Base-by-base conservation (phyloP, 2,797 vertebrate species). In the Oreochromis mossambicus region DNA sequence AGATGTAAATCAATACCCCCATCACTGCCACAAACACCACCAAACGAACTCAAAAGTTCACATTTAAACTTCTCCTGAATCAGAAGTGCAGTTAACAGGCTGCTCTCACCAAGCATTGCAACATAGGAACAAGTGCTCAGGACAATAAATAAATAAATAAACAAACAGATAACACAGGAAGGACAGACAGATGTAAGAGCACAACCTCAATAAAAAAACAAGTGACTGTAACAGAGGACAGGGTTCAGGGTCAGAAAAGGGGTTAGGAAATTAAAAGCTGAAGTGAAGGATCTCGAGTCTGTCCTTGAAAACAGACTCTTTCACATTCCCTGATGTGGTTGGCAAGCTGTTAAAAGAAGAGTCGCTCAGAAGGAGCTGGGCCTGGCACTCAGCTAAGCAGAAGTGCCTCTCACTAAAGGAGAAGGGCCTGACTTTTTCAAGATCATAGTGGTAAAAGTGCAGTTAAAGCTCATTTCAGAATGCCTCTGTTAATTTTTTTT, bases 1-100 rank as follows among this genome's bases (percentile, higher is more conserved):
- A 92, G 89, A 88, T 92, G 87, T 93, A 92, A 93, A 91, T 91
- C 89, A 92, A 93, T 92, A 92, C 78, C 52, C 43, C 19, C 79
- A 50, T 4, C 32, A 63, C 46, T 52, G 61, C 51, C 41, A 56
- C 58, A 26, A 26, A 70, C 52, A 19, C 73, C 78, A 43, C 78
- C 84, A 79, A 80, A 78, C 11, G 32, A 76, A 32, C 77, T 36
- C 38, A 29, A 14, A 68, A 77, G 48, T 80, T 84, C 50, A 61
- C 85, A 79, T 84, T 91, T 85, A 84, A 85, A 92, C 85, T 78
- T 79, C 70, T 41, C 12, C 54, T 80, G 77, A 87, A 87, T 89
- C 66, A 82, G 19, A 84, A 83, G 82, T 48, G 50, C 8, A 73
- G 41, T 85, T 82, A 61, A 46, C 38, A 70, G 75, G 41, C 26